These are phyloP conservation scores for Oreochromis mossambicus DNA, from an alignment of 2,797 vertebrate species.

Conservation along the genomic window DNA sequence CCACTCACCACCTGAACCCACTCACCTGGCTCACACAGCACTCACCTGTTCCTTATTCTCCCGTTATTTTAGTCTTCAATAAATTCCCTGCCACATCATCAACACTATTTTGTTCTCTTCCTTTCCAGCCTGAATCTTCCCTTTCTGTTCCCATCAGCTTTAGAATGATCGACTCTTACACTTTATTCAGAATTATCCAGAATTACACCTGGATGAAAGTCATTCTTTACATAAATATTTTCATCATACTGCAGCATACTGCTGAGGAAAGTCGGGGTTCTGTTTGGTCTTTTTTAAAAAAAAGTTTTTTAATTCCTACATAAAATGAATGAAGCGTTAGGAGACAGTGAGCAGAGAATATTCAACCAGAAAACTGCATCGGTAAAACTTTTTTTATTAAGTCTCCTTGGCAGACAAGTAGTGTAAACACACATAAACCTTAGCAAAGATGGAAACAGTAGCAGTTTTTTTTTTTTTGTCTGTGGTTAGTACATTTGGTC, in stretches of 20 bases:
- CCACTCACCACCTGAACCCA: neutral
- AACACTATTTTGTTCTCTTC: too few relatives aligned
- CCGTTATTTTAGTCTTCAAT: neutral
- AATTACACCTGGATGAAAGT: neutral
- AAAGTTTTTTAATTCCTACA: neutral
- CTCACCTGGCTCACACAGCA: neutral
- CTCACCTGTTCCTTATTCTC: neutral
- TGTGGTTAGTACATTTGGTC: neutral
- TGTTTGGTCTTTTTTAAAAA: neutral
- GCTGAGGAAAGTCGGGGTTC: neutral
- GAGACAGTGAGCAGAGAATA: neutral
- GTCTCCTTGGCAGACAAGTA: neutral
- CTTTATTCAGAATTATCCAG: neutral
- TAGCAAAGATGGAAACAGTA: constrained; percentile 39
- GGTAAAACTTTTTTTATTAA: neutral
- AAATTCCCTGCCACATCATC: neutral
- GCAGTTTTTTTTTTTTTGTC: neutral
- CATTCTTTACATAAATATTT: neutral
- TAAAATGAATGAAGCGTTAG: neutral
- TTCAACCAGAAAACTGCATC: neutral
- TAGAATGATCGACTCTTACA: neutral
- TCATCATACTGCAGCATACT: neutral
- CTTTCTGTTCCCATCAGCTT: neutral
- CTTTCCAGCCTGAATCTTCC: neutral
- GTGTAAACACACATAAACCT: constrained; percentile 37